phyloP scores from a whole-genome alignment of 2,113 vertebrate genomes.

The Pelusios castaneus region DNA sequence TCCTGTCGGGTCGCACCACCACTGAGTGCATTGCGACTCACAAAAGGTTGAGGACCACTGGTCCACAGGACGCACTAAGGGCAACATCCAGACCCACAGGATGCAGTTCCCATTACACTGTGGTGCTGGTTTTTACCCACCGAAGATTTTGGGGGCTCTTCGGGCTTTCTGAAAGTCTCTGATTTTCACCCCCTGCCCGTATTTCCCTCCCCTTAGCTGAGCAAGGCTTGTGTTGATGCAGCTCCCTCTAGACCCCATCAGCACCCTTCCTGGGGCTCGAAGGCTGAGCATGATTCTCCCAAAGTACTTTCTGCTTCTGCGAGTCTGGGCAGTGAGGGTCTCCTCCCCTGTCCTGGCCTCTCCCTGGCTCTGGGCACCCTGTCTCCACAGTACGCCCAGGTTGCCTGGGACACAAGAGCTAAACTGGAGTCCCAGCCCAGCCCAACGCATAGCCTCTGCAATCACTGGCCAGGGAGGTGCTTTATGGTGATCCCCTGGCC shows the following conservation, averaged over 20 bases:
- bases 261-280: too few species aligned
- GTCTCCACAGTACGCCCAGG: too few species aligned
- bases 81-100: not conserved
- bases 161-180: too few species aligned
- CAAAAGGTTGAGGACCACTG: too few species aligned
- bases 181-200: too few species aligned
- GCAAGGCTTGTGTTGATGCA: not conserved
- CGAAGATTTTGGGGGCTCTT: not conserved
- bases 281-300: not conserved
- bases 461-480: not conserved
- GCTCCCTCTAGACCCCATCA: not conserved
- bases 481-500: not conserved
- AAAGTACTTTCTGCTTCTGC: not conserved
- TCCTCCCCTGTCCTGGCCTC: not conserved
- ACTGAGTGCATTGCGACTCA: too few species aligned
- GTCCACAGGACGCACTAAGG: not conserved
- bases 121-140: not conserved
- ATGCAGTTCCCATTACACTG: not conserved
- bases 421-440: too few species aligned
- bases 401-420: too few species aligned
- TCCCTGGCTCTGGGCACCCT: not conserved
- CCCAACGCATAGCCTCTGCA: too few species aligned
- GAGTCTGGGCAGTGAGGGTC: not conserved
- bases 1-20: too few species aligned
- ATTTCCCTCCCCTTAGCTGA: not conserved